Conservation (phyloP, 1,140 invertebrate species). For the Papilio polyxenes region DNA sequence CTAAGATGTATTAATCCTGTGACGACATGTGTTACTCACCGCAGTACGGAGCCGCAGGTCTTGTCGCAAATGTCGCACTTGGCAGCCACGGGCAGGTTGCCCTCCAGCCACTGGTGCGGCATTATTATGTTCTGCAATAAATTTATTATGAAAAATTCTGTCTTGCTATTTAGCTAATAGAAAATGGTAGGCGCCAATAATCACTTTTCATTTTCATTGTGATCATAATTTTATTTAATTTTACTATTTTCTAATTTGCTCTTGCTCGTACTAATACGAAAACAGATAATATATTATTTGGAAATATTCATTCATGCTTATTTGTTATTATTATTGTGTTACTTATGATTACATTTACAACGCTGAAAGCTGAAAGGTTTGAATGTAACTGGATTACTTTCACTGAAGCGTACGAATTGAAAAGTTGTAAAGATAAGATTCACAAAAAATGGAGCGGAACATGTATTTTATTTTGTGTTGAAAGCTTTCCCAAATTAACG, state of each 20-base stretch:
- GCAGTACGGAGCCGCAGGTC: conserved; percentile 96
- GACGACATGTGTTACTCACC: conserved; percentile 76
- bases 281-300: background rate
- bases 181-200: background rate
- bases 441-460: background rate
- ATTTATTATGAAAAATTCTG: background rate
- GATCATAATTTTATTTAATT: background rate
- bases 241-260: background rate
- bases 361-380: background rate
- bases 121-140: conserved; percentile 91
- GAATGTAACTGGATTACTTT: conserved; percentile 20
- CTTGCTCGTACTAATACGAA: background rate
- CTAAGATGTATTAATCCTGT: background rate
- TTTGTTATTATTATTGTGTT: background rate
- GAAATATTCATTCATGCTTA: background rate
- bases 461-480: conserved; percentile 21
- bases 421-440: conserved; percentile 21
- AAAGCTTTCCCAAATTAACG: conserved; percentile 33
- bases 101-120: conserved; percentile 99
- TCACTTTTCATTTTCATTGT: background rate
- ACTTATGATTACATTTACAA: background rate
- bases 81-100: conserved; percentile 96
- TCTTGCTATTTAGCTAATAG: background rate
- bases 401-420: conserved; percentile 6
- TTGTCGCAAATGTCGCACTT: conserved; percentile 97